These are phyloP conservation scores for Electrona antarctica DNA, from an alignment of 2,113 vertebrate genomes.

Conservation along the genomic window DNA sequence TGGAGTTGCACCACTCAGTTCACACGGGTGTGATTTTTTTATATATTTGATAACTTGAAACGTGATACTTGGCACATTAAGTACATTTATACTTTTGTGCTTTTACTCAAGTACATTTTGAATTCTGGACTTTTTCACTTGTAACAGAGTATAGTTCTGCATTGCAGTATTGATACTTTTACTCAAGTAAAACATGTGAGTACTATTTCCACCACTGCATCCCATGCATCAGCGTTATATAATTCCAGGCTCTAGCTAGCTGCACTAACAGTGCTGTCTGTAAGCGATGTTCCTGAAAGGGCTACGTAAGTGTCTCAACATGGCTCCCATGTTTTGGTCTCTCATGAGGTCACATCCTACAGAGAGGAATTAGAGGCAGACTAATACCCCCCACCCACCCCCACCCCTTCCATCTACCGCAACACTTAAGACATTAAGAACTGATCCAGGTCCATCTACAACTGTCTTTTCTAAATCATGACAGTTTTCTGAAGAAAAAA, in stretches of 20 bases:
- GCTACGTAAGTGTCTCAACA: constrained; percentile 75
- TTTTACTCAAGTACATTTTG: constrained; percentile 27
- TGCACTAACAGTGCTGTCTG: constrained; percentile 50
- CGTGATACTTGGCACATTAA: too few relatives aligned
- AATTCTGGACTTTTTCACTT: constrained; percentile 66
- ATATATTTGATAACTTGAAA: too few relatives aligned
- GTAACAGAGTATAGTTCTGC: too few relatives aligned
- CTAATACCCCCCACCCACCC: constrained; percentile 43
- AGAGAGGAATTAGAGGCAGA: constrained; percentile 77
- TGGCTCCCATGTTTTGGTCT: constrained; percentile 73
- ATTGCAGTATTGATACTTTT: too few relatives aligned
- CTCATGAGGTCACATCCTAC: constrained; percentile 81
- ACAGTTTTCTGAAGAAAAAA: too few relatives aligned
- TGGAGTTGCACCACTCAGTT: too few relatives aligned
- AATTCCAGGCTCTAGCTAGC: constrained; percentile 51
- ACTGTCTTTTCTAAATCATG: too few relatives aligned
- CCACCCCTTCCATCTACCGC: constrained; percentile 1
- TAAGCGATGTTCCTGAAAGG: constrained; percentile 65
- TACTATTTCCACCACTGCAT: background rate
- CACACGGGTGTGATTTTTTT: too few relatives aligned
- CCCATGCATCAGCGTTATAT: constrained; percentile 48
- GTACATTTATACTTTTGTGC: too few relatives aligned
- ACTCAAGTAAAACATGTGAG: too few relatives aligned
- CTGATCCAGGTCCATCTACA: too few relatives aligned
- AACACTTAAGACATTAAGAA: constrained; percentile 24